Conservation (phyloP, 2,888 invertebrate genomes). For the Chrysina gloriosa region DNA sequence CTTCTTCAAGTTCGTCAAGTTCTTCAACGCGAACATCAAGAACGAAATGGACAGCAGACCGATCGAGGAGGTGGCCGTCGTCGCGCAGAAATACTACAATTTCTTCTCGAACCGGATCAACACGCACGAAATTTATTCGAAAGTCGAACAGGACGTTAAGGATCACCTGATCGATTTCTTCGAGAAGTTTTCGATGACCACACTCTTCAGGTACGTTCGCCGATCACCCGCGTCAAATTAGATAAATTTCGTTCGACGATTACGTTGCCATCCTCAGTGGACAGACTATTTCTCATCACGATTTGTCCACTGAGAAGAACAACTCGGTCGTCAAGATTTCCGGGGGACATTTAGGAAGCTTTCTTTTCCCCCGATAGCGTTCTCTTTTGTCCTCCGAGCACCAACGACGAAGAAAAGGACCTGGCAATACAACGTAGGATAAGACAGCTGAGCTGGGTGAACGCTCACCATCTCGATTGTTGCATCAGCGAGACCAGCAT, state of each 20-base stretch:
- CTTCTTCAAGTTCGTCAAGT: constrained; percentile 75
- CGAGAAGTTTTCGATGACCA: constrained; percentile 93
- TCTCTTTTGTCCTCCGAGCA: constrained; percentile 89
- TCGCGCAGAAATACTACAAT: constrained; percentile 92
- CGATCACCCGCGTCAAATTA: too few species aligned
- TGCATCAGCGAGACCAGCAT: constrained; percentile 87
- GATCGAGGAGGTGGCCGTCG: constrained; percentile 89
- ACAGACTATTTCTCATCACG: too few species aligned
- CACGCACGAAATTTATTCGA: constrained; percentile 72
- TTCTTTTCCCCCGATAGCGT: constrained; percentile 4
- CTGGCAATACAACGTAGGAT: constrained; percentile 93
- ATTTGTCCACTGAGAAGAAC: too few species aligned
- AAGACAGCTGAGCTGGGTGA: constrained; percentile 96
- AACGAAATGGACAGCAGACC: constrained; percentile 70
- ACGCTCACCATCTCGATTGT: constrained; percentile 92
- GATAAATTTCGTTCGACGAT: too few species aligned
- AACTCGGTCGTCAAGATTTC: too few species aligned
- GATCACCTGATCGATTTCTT: constrained; percentile 91
- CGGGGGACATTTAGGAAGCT: not conserved
- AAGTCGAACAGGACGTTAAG: constrained; percentile 76
- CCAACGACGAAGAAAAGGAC: constrained; percentile 95
- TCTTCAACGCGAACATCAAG: constrained; percentile 74
- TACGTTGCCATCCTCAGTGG: too few species aligned
- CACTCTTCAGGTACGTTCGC: constrained; percentile 80
- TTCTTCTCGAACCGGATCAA: constrained; percentile 78